Evolutionary conservation across 2,797 vertebrate species (phyloP).

Genomic region (Sternotherus odoratus): DNA sequence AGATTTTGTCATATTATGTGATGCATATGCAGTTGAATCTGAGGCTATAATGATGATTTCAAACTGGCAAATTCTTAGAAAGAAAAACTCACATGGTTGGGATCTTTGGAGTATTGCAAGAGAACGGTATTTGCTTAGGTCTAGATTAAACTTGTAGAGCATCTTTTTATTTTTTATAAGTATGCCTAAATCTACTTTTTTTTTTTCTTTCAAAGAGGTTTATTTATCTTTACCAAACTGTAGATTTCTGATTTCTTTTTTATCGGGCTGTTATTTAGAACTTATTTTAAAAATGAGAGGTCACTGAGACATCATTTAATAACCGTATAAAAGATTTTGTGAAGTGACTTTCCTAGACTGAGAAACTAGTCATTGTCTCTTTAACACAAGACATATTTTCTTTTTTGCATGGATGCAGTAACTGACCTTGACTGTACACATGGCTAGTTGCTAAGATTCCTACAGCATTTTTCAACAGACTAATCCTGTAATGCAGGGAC

Average conservation of each 20-base stretch:
- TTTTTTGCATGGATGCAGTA: slow-evolving; percentile 6
- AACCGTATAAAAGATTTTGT: slow-evolving; percentile 56
- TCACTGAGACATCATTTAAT: slow-evolving; percentile 43
- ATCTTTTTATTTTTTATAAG: neutral
- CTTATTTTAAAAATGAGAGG: slow-evolving; percentile 32
- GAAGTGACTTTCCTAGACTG: slow-evolving; percentile 41
- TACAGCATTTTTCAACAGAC: slow-evolving; percentile 15
- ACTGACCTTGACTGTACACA: slow-evolving; percentile 46
- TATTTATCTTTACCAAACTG: neutral
- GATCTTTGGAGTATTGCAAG: neutral
- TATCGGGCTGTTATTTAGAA: slow-evolving; percentile 45
- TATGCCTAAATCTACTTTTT: neutral
- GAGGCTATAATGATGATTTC: neutral
- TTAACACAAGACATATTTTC: slow-evolving; percentile 11
- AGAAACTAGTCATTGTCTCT: slow-evolving; percentile 44
- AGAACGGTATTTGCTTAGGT: neutral
- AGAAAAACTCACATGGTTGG: neutral
- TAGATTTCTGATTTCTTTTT: neutral
- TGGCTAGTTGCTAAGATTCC: slow-evolving; percentile 34
- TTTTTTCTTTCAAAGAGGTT: slow-evolving; percentile 1
- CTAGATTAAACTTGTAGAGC: neutral
- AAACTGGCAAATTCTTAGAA: neutral
- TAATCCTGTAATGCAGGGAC: slow-evolving; percentile 62
- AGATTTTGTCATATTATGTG: neutral
- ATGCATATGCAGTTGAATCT: fast-evolving